Evolutionary conservation across 2,797 vertebrate species (phyloP).

Genomic region (Sebastes oblongus): DNA sequence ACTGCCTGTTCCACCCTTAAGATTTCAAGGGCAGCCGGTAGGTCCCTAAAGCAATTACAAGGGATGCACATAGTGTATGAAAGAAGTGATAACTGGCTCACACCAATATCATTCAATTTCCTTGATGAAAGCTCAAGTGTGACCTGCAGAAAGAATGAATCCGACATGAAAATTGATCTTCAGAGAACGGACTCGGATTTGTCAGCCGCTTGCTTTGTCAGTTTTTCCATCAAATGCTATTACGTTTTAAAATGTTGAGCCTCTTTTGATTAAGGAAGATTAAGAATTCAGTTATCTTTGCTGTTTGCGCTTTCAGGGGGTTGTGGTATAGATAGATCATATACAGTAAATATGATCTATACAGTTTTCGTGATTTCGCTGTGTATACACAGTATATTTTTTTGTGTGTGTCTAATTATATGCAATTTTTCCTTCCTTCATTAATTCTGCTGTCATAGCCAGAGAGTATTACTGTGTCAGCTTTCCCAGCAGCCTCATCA

Average conservation of each 20-base stretch:
- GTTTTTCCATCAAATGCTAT: background rate
- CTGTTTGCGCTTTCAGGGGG: too few species aligned
- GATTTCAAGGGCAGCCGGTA: conserved; percentile 9
- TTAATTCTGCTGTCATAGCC: background rate
- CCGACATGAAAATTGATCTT: background rate
- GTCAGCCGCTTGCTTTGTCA: background rate
- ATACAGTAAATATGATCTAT: background rate
- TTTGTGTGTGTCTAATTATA: background rate
- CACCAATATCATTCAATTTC: conserved; percentile 30
- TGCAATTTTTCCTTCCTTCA: background rate
- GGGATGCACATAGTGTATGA: conserved; percentile 2
- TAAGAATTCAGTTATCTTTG: too few species aligned
- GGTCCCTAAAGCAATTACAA: conserved; percentile 52
- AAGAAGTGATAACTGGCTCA: conserved; percentile 44
- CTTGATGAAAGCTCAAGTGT: conserved; percentile 22
- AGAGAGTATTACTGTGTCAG: background rate
- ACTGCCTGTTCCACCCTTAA: conserved; percentile 10
- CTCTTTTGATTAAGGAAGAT: background rate
- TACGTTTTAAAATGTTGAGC: background rate
- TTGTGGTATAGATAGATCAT: background rate
- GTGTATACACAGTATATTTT: background rate
- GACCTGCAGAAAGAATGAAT: conserved; percentile 11
- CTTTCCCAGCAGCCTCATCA: background rate
- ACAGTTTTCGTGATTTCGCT: background rate
- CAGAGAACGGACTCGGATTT: background rate